These are phyloP conservation scores for Bufo bufo DNA, from an alignment of 2,113 vertebrate species.

Conservation along the genomic window DNA sequence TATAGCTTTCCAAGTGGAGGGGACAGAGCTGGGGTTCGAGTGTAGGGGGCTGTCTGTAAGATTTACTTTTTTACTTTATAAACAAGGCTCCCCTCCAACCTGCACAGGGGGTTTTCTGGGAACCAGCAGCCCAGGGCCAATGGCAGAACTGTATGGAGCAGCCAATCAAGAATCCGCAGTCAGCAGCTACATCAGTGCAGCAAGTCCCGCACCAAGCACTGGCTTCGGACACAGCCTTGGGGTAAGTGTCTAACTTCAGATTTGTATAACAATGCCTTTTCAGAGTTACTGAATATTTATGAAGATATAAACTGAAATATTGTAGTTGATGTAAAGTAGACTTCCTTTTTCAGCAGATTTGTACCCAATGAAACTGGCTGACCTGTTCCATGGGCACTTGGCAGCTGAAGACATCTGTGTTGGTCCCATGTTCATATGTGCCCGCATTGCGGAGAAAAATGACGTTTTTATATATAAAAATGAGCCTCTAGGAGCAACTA, in stretches of 20 bases:
- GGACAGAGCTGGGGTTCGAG: conserved; percentile 4
- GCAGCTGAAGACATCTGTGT: too few species aligned
- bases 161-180: conserved; percentile 96
- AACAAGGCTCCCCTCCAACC: conserved; percentile 89
- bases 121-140: conserved; percentile 96
- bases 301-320: not conserved
- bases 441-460: too few species aligned
- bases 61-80: conserved; percentile 70
- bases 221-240: conserved; percentile 97
- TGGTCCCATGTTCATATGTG: too few species aligned
- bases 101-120: conserved; percentile 96
- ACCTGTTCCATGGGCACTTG: too few species aligned
- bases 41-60: conserved; percentile 51
- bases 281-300: not conserved
- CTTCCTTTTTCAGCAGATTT: too few species aligned
- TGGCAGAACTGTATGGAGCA: conserved; percentile 94
- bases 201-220: conserved; percentile 93
- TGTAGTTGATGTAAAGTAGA: not conserved
- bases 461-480: too few species aligned
- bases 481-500: too few species aligned
- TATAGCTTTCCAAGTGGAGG: conserved; percentile 1
- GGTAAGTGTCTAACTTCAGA: conserved; percentile 75
- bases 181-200: conserved; percentile 98
- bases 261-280: not conserved
- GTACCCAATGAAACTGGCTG: too few species aligned